Evolutionary conservation across 2,797 vertebrate species (phyloP), one percentile per base, ranked within the genome.

Genomic region (Phrynocephalus guinanensis): DNA sequence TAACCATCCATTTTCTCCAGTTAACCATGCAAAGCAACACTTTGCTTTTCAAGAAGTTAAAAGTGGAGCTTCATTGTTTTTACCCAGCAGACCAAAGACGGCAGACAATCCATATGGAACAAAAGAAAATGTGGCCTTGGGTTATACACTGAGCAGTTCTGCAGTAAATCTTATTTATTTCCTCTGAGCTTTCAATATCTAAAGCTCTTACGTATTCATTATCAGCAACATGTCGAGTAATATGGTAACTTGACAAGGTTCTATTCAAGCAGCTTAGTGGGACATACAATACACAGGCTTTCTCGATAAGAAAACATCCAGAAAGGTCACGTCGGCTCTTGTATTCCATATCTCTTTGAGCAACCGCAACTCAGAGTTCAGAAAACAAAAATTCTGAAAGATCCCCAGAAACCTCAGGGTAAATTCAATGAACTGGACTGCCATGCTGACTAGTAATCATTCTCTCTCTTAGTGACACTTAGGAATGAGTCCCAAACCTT

Each of bases 171-270:
- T 94, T 95, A 95, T 92, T 96, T 95, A 96, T 92, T 94, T 95
- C 90, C 85, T 94, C 91, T 0, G 18, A 93, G 93, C 89, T 89
- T 87, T 94, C 94, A 94, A 88, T 94, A 95, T 94, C 93, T 94
- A 92, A 95, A 93, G 92, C 92, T 93, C 93, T 95, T 95, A 95
- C 92, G 93, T 94, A 95, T 95, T 95, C 91, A 93, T 96, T 96
- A 96, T 95, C 95, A 94, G 94, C 92, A 94, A 94, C 94, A 92
- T 90, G 94, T 94, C 83, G 0, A 95, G 92, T 90, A 94, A 93
- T 60, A 82, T 91, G 91, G 93, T 95, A 95, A 95, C 93, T 93
- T 95, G 94, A 94, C 95, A 95, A 94, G 91, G 84, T 95, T 94
- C 94, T 94, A 93, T 94, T 95, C 93, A 94, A 91, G 88, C 91